These are phyloP conservation scores for Chymomyza fuscimana DNA, from an alignment of 2,888 invertebrate genomes.

Conservation along the genomic window DNA sequence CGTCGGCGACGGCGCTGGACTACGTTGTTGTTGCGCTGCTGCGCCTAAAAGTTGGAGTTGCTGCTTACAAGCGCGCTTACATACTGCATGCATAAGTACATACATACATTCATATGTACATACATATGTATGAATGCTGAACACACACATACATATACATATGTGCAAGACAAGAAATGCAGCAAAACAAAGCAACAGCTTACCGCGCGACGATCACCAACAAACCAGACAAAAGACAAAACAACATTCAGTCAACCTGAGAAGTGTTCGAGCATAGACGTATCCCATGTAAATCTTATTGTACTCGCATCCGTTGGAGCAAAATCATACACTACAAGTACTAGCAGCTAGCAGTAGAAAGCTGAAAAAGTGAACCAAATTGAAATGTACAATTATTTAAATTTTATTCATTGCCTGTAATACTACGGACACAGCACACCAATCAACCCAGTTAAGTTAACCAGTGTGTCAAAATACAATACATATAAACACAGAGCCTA, in stretches of 20 bases:
- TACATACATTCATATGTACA: constrained; percentile 11
- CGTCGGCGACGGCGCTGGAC: constrained; percentile 4
- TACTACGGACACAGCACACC: no score
- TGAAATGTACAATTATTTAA: constrained; percentile 29
- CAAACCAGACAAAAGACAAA: constrained; percentile 32
- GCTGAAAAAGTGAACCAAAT: constrained; percentile 15
- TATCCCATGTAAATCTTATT: not conserved
- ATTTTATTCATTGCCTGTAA: no score
- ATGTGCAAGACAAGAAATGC: constrained; percentile 40
- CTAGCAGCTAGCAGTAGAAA: not conserved
- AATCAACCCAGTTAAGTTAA: not conserved
- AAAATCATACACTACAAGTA: not conserved
- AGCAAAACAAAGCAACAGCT: constrained; percentile 55
- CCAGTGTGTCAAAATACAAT: not conserved
- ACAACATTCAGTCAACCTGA: constrained; percentile 55
- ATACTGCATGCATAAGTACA: constrained; percentile 3
- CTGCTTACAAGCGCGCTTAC: constrained; percentile 14
- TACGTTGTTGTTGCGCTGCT: constrained; percentile 25
- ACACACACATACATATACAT: not conserved
- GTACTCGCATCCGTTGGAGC: not conserved
- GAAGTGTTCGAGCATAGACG: constrained; percentile 36
- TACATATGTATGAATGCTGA: constrained; percentile 5
- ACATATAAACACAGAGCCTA: not conserved
- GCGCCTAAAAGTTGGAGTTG: constrained; percentile 44
- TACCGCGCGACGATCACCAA: constrained; percentile 53